phyloP scores from a whole-genome alignment of 1,140 invertebrate genomes.

The Drosophila pectinifera region DNA sequence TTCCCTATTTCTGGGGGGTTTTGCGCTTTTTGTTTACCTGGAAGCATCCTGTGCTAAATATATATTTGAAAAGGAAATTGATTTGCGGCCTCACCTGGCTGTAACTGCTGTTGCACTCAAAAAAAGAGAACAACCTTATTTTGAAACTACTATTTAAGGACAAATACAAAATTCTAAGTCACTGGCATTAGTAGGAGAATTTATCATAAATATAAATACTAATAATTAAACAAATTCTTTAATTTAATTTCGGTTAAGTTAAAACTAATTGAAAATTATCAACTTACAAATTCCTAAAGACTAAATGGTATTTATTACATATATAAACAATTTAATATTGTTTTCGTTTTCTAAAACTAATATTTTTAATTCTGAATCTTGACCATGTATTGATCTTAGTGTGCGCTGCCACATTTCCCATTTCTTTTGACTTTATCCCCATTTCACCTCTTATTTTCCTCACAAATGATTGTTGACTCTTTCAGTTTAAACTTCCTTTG shows the following conservation, averaged over 20 bases:
- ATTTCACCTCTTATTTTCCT: neutral
- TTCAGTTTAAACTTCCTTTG: slow-evolving; percentile 30
- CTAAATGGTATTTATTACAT: too few species aligned
- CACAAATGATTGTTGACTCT: slow-evolving; percentile 7
- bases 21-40: slow-evolving; percentile 35
- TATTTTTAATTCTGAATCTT: neutral
- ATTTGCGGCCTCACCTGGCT: slow-evolving; percentile 54
- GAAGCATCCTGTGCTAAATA: slow-evolving; percentile 69
- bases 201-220: too few species aligned
- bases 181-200: too few species aligned
- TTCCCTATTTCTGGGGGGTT: neutral
- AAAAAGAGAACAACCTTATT: neutral
- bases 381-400: neutral
- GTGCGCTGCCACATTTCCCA: slow-evolving; percentile 35
- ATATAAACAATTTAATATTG: too few species aligned
- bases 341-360: too few species aligned
- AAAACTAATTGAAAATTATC: too few species aligned
- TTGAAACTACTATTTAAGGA: too few species aligned
- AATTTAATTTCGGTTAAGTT: too few species aligned
- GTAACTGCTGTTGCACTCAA: neutral
- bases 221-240: too few species aligned
- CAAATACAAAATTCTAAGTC: too few species aligned
- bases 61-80: slow-evolving; percentile 75
- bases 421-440: slow-evolving; percentile 20
- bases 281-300: too few species aligned